These are phyloP conservation scores for Laodelphax striatellus DNA, from an alignment of 1,140 invertebrate species.

Conservation along the genomic window DNA sequence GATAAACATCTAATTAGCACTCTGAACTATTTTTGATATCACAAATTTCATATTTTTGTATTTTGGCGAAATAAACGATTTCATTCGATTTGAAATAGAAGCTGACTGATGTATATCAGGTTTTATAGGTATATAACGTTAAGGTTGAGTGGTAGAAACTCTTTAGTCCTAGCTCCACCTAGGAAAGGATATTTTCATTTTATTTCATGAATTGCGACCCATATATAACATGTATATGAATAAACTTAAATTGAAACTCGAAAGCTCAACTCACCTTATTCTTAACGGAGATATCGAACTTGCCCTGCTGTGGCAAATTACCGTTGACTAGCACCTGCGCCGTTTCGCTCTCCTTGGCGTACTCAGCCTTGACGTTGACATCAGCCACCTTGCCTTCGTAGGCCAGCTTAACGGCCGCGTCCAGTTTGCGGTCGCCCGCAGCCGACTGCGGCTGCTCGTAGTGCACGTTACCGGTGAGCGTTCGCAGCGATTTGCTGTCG, in stretches of 20 bases:
- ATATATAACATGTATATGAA: background rate
- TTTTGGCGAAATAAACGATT: too few species aligned
- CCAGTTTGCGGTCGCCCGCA: background rate
- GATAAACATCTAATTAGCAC: too few species aligned
- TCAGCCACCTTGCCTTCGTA: slow-evolving; percentile 26
- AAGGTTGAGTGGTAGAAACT: too few species aligned
- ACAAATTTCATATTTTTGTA: too few species aligned
- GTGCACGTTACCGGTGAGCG: slow-evolving; percentile 10
- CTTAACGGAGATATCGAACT: slow-evolving; percentile 11
- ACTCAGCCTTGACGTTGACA: slow-evolving; percentile 37
- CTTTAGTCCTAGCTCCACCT: too few species aligned
- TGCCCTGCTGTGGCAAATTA: slow-evolving; percentile 13
- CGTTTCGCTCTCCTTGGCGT: slow-evolving; percentile 4
- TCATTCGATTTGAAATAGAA: too few species aligned
- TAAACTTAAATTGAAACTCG: background rate
- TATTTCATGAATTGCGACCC: too few species aligned
- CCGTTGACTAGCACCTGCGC: background rate
- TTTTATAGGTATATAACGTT: too few species aligned
- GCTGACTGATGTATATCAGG: too few species aligned
- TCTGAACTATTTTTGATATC: too few species aligned
- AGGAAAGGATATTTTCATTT: too few species aligned
- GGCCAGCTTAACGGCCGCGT: slow-evolving; percentile 2
- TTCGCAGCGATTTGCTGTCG: background rate
- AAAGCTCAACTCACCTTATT: slow-evolving; percentile 14
- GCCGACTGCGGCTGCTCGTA: background rate